A percentile compares a stretch with the other conserved stretches of the same genome.
These are phyloP conservation scores for Xestia rhomboidea DNA, from an alignment of 2,888 invertebrate genomes.

Conservation along the genomic window DNA sequence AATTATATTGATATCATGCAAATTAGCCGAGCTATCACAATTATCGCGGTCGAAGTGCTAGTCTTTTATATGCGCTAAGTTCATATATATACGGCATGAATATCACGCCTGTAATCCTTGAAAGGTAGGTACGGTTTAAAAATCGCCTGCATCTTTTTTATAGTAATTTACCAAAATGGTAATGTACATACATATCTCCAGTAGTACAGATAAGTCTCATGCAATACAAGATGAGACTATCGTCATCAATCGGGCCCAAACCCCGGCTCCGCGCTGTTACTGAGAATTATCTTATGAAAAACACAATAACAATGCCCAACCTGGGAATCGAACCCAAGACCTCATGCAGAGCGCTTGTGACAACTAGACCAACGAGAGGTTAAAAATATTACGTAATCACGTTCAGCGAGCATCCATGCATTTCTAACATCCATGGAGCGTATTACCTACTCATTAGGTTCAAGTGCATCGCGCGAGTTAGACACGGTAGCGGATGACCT, in stretches of 20 bases:
- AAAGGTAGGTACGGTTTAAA: background rate
- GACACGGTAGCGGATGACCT: background rate
- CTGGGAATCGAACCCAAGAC: background rate
- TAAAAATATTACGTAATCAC: background rate
- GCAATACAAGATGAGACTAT: background rate
- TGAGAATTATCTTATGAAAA: background rate
- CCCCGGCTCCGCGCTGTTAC: background rate
- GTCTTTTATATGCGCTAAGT: background rate
- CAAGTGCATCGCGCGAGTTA: background rate
- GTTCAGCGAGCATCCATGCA: background rate
- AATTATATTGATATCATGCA: too few species aligned
- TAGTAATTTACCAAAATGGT: too few species aligned
- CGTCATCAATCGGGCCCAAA: background rate
- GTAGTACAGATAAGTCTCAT: background rate
- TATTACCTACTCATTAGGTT: background rate
- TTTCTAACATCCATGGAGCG: background rate
- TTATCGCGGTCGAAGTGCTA: too few species aligned
- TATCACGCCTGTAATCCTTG: background rate
- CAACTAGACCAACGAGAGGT: background rate
- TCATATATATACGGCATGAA: background rate
- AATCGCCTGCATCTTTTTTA: too few species aligned
- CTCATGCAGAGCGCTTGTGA: background rate
- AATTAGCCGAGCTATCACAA: too few species aligned
- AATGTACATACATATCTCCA: background rate
- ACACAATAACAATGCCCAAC: background rate